Evolutionary conservation across 2,113 vertebrate genomes (phyloP).

Genomic region (Romanogobio albipinnatus): DNA sequence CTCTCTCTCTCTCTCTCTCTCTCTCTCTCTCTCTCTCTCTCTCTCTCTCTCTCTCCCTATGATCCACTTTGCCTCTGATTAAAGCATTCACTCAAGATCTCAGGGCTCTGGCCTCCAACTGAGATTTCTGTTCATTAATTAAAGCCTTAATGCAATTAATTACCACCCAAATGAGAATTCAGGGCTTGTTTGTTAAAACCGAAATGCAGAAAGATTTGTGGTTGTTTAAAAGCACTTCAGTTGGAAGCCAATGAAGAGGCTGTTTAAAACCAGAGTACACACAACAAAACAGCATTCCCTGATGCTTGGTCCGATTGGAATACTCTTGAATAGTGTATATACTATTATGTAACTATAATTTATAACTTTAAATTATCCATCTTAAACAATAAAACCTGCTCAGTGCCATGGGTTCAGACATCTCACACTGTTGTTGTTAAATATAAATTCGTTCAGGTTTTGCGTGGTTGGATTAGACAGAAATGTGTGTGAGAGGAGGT

Average conservation of each 20-base stretch:
- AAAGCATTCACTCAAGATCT: constrained; percentile 59
- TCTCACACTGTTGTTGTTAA: not conserved
- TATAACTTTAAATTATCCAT: not conserved
- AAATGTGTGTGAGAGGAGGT: not conserved
- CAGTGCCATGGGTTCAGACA: not conserved
- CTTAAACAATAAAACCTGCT: not conserved
- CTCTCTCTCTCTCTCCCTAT: constrained; percentile 43
- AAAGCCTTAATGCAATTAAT: constrained; percentile 63
- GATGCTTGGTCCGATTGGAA: not conserved
- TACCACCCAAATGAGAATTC: constrained; percentile 59
- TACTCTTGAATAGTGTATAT: not conserved
- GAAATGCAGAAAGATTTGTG: constrained; percentile 48
- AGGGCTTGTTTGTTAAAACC: constrained; percentile 57
- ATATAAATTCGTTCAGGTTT: not conserved
- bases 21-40: too few relatives aligned
- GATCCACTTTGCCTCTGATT: constrained; percentile 61
- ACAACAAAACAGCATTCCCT: constrained; percentile 5
- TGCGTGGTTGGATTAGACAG: not conserved
- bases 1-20: too few relatives aligned
- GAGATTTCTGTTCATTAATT: constrained; percentile 65
- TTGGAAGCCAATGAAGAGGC: not conserved
- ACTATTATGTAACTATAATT: not conserved
- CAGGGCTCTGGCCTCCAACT: constrained; percentile 60
- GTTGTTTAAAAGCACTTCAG: constrained; percentile 42
- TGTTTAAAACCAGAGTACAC: not conserved